Conservation (phyloP, 2,888 invertebrate genomes). For the Agrilus cyanescens region DNA sequence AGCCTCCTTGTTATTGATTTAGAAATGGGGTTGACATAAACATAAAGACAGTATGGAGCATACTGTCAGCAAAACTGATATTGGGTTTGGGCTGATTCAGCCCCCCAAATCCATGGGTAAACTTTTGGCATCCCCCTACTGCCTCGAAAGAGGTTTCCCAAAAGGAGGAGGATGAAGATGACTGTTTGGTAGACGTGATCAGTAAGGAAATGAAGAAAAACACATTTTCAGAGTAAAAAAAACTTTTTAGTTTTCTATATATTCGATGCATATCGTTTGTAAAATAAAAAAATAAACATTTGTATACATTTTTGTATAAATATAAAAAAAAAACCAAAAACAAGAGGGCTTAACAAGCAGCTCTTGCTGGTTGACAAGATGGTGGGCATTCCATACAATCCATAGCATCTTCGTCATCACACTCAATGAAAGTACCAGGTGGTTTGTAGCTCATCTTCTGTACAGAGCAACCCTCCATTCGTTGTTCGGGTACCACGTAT, state of each 20-base stretch:
- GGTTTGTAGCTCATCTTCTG: conserved; percentile 50
- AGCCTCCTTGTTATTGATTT: no score
- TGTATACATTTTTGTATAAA: no score
- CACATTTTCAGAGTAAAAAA: background rate
- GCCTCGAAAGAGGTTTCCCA: no score
- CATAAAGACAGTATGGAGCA: no score
- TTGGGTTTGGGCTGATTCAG: no score
- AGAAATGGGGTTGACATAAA: no score
- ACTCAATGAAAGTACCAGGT: conserved; percentile 46
- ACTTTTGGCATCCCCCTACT: no score
- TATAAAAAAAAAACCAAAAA: background rate
- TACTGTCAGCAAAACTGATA: no score
- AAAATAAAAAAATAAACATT: no score
- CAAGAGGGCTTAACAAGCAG: conserved; percentile 23
- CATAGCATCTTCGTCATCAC: conserved; percentile 39
- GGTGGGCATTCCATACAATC: conserved; percentile 38
- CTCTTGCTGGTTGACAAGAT: conserved; percentile 24
- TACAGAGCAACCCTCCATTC: conserved; percentile 46
- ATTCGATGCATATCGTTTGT: background rate
- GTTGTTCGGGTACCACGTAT: conserved; percentile 33
- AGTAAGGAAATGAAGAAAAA: background rate
- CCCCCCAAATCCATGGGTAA: no score
- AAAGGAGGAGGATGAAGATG: no score
- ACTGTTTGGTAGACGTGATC: no score
- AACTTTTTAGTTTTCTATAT: background rate